Evolutionary conservation across 37 sponge, comb jelly and placozoan species (phyloP).

Genomic region (Haliclona indistincta): DNA sequence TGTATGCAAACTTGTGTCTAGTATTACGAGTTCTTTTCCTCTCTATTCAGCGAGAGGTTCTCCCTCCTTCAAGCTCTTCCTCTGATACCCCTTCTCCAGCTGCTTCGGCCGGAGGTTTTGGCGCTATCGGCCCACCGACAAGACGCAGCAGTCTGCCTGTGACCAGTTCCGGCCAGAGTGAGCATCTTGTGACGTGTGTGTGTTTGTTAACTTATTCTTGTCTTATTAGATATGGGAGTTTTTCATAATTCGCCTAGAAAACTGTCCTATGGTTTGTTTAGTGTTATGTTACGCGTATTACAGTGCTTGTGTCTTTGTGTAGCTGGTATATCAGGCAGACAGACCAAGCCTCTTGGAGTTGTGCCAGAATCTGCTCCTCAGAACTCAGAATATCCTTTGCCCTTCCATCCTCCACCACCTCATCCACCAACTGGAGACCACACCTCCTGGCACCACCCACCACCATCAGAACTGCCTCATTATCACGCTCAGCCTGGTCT

Average conservation of each 20-base stretch:
- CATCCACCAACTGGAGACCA: no score
- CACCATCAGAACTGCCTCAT: no score
- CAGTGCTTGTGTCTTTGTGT: constrained; percentile 19
- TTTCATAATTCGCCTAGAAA: background rate
- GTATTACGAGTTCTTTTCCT: background rate
- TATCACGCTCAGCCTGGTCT: no score
- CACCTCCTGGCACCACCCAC: no score
- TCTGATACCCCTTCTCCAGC: background rate
- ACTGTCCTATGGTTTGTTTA: constrained; percentile 16
- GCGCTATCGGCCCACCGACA: constrained; percentile 13
- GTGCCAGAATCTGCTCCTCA: no score
- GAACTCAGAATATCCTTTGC: no score
- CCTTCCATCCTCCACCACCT: no score
- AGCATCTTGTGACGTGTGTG: background rate
- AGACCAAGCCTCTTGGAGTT: no score
- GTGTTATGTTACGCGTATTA: constrained; percentile 15
- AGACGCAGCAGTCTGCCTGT: constrained; percentile 13
- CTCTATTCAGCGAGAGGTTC: background rate
- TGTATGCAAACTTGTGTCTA: background rate
- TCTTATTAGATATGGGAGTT: background rate
- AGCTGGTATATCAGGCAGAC: no score
- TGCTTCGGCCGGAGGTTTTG: constrained; percentile 23
- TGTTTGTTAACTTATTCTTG: background rate
- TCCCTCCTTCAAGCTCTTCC: background rate
- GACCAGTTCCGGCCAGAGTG: background rate